These are phyloP conservation scores for Tetramorium simillimum DNA, from an alignment of 1,140 invertebrate species.

Conservation along the genomic window DNA sequence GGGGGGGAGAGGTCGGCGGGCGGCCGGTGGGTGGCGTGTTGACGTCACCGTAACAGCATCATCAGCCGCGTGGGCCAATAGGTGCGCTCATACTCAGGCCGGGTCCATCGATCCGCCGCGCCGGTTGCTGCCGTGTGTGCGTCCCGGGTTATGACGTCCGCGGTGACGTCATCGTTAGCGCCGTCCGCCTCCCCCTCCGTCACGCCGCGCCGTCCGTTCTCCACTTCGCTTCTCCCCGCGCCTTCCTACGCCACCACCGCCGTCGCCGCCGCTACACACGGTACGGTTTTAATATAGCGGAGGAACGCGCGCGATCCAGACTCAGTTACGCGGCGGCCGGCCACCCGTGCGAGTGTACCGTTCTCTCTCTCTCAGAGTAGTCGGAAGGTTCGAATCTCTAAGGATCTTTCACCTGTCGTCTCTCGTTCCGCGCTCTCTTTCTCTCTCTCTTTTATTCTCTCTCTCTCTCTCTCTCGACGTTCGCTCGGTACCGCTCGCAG, in stretches of 20 bases:
- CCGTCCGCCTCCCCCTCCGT: slow-evolving; percentile 63
- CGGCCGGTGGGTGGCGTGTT: slow-evolving; percentile 73
- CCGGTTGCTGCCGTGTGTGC: slow-evolving; percentile 70
- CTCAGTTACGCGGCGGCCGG: slow-evolving; percentile 84
- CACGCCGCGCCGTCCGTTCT: neutral
- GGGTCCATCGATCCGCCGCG: slow-evolving; percentile 80
- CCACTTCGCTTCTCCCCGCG: neutral
- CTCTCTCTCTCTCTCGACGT: neutral
- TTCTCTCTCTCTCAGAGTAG: slow-evolving; percentile 28
- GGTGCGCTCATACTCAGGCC: slow-evolving; percentile 70
- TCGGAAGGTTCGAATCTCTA: slow-evolving; percentile 36
- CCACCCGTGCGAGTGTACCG: slow-evolving; percentile 81
- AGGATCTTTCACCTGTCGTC: slow-evolving; percentile 48
- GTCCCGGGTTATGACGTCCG: slow-evolving; percentile 79
- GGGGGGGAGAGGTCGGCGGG: slow-evolving; percentile 47
- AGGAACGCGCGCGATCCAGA: slow-evolving; percentile 82
- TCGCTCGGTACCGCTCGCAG: neutral
- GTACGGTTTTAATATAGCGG: slow-evolving; percentile 85
- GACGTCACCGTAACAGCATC: slow-evolving; percentile 80
- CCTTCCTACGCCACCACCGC: slow-evolving; percentile 28
- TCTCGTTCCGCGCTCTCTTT: neutral
- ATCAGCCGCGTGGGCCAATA: slow-evolving; percentile 77
- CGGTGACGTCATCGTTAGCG: slow-evolving; percentile 78
- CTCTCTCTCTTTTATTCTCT: slow-evolving; percentile 6
- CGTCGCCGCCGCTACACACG: slow-evolving; percentile 81